A percentile compares a stretch with the other conserved stretches of the same genome.
Conservation (phyloP, 2,888 invertebrate species). For the Temnothorax unifasciatus region DNA sequence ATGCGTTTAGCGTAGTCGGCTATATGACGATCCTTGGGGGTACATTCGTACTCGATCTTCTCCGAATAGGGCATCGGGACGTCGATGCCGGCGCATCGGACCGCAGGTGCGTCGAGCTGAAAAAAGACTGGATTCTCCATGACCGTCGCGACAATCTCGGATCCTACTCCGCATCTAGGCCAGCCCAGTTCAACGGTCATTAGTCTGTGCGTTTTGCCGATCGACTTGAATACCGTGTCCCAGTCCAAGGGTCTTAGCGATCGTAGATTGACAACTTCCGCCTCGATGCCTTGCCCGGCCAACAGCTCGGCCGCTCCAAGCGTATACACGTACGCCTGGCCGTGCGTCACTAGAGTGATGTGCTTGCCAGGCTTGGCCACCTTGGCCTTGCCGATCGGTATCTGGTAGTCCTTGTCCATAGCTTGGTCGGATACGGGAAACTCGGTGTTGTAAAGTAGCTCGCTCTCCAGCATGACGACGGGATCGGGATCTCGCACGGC, state of each 20-base stretch:
- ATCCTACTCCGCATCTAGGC: conserved; percentile 88
- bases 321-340: conserved; percentile 70
- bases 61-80: conserved; percentile 77
- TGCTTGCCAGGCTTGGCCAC: conserved; percentile 75
- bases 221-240: conserved; percentile 86
- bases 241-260: conserved; percentile 88
- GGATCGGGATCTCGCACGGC: conserved; percentile 89
- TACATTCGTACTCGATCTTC: conserved; percentile 75
- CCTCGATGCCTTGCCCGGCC: conserved; percentile 86
- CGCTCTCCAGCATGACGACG: conserved; percentile 89
- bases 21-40: conserved; percentile 75
- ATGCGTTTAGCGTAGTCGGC: conserved; percentile 74
- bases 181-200: conserved; percentile 90
- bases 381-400: conserved; percentile 77
- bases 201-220: conserved; percentile 89
- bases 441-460: conserved; percentile 88
- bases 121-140: conserved; percentile 78
- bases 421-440: conserved; percentile 86
- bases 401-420: conserved; percentile 72
- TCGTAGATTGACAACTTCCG: conserved; percentile 89
- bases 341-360: conserved; percentile 73
- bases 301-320: conserved; percentile 73
- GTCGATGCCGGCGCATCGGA: conserved; percentile 74
- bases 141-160: conserved; percentile 74
- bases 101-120: conserved; percentile 75